A percentile compares a stretch with the other conserved stretches of the same genome.
Evolutionary conservation across 2,888 invertebrate species (phyloP).

Genomic region (Dryadula phaetusa): DNA sequence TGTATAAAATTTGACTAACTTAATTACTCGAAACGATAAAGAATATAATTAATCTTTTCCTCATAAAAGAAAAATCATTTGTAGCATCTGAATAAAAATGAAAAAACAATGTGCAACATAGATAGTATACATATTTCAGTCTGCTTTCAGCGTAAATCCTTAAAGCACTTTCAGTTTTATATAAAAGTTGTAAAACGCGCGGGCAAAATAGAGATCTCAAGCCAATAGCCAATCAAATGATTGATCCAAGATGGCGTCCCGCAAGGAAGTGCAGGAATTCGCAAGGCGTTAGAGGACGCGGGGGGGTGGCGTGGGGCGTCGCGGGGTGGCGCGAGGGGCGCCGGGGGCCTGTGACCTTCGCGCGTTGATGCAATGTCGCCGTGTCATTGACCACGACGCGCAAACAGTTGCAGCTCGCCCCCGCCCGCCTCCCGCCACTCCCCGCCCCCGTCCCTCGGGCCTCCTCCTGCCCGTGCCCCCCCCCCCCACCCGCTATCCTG

Average conservation of each 20-base stretch:
- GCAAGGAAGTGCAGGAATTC: slow-evolving; percentile 71
- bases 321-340: slow-evolving; percentile 42
- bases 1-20: not conserved
- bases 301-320: slow-evolving; percentile 46
- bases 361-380: slow-evolving; percentile 83
- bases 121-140: slow-evolving; percentile 4
- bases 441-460: slow-evolving; percentile 46
- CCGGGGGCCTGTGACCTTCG: slow-evolving; percentile 72
- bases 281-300: slow-evolving; percentile 55
- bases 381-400: slow-evolving; percentile 79
- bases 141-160: slow-evolving; percentile 24
- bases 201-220: slow-evolving; percentile 25
- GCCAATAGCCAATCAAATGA: slow-evolving; percentile 53
- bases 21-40: not conserved
- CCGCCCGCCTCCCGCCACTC: slow-evolving; percentile 48
- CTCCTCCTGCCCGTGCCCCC: slow-evolving; percentile 39
- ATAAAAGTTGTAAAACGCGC: slow-evolving; percentile 23
- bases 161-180: slow-evolving; percentile 26
- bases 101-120: not conserved
- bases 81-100: not conserved
- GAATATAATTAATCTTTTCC: not conserved
- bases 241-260: slow-evolving; percentile 75
- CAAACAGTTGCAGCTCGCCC: slow-evolving; percentile 55
- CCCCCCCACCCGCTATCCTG: slow-evolving; percentile 34
- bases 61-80: slow-evolving; percentile 6